These are phyloP conservation scores for Cryptotis parvus DNA, from an alignment of 2,113 vertebrate species.

Conservation along the genomic window DNA sequence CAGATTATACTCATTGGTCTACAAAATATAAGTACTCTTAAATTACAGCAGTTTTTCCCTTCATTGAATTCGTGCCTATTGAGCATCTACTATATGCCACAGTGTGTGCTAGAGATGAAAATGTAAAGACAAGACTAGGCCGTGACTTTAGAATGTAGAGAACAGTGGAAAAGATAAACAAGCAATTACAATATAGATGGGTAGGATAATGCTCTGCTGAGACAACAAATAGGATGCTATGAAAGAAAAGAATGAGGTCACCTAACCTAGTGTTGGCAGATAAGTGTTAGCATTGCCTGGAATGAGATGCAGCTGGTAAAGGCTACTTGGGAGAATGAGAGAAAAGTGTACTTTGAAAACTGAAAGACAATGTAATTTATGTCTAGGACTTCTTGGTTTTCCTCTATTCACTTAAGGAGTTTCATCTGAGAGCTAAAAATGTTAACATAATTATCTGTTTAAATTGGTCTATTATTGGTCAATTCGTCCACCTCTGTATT, in stretches of 20 bases:
- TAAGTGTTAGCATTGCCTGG: constrained; percentile 8
- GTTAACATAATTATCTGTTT: constrained; percentile 1
- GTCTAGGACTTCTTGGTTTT: constrained; percentile 47
- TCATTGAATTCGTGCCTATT: neutral
- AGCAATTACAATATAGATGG: neutral
- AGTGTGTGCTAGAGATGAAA: neutral
- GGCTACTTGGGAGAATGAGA: neutral
- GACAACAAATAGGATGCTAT: neutral
- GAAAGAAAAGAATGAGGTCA: neutral
- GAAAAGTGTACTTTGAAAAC: constrained; percentile 27
- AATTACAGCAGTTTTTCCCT: constrained; percentile 4
- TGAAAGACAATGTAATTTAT: constrained; percentile 21
- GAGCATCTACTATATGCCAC: neutral
- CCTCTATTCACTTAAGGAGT: constrained; percentile 11
- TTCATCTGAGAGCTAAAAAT: constrained; percentile 34
- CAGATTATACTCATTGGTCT: constrained; percentile 4
- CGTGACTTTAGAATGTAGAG: neutral
- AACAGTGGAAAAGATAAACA: constrained; percentile 9
- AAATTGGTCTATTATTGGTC: neutral
- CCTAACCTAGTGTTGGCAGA: neutral
- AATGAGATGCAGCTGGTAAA: constrained; percentile 24
- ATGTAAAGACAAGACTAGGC: neutral
- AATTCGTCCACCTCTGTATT: neutral
- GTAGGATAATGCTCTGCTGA: neutral
- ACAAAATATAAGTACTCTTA: constrained; percentile 36